Conservation (phyloP, 2,113 vertebrate genomes). For the Malurus cyaneus region DNA sequence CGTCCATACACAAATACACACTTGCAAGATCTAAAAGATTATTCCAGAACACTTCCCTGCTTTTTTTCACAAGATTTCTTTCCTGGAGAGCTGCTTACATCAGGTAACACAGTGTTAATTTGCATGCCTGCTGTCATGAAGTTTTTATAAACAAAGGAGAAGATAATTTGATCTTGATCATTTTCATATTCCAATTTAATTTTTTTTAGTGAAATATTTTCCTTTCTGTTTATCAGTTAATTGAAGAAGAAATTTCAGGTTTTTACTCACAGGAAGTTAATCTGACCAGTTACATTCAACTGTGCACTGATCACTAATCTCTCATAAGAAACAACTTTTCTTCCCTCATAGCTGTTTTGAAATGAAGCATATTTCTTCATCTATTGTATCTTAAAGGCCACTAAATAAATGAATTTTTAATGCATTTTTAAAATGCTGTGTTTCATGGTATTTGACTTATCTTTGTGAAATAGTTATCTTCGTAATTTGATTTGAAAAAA, state of each 20-base stretch:
- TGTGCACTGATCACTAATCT: neutral
- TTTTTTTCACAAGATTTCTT: neutral
- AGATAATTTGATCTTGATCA: neutral
- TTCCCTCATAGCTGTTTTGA: neutral
- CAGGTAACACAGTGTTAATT: neutral
- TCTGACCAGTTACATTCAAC: neutral
- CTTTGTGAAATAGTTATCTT: neutral
- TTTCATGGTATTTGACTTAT: neutral
- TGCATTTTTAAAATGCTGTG: neutral
- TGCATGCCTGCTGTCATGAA: neutral
- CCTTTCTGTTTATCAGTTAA: neutral
- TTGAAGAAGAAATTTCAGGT: neutral
- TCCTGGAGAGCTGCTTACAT: neutral
- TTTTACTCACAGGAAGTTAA: neutral
- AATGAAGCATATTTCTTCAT: neutral
- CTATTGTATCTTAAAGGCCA: neutral
- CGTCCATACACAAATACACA: accelerated
- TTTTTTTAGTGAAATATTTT: neutral
- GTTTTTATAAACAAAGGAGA: neutral
- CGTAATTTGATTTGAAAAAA: neutral
- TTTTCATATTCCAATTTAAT: neutral
- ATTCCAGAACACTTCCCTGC: neutral
- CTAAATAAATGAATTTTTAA: neutral
- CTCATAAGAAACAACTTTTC: neutral
- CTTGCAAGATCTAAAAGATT: neutral